Conservation (phyloP, 1,140 invertebrate species). For the Drosophila parvula region DNA sequence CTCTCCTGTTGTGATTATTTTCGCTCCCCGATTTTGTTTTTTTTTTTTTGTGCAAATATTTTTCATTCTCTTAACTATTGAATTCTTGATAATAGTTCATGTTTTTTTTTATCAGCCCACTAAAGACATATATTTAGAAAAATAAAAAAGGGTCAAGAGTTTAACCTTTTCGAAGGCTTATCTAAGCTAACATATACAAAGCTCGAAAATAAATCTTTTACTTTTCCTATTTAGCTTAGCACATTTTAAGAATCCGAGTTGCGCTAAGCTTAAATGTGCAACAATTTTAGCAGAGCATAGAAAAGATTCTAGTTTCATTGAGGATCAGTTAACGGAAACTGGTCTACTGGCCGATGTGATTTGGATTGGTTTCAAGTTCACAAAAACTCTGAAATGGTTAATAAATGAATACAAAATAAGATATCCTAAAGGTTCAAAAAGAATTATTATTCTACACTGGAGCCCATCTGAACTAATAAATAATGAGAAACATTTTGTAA, state of each 20-base stretch:
- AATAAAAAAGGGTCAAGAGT: no score
- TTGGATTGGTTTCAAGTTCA: constrained; percentile 88
- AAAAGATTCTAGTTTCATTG: constrained; percentile 60
- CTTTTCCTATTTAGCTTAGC: constrained; percentile 26
- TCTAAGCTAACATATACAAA: no score
- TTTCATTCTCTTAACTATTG: no score
- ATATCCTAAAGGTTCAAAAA: constrained; percentile 73
- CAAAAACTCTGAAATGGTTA: constrained; percentile 69
- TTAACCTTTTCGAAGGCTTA: no score
- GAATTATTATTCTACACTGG: constrained; percentile 88
- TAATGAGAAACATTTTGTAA: constrained; percentile 84
- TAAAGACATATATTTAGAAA: no score
- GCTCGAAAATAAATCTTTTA: neutral
- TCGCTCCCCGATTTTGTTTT: no score
- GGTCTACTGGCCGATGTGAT: constrained; percentile 86
- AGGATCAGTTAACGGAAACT: constrained; percentile 61
- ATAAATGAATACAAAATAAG: constrained; percentile 32
- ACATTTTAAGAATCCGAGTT: constrained; percentile 46
- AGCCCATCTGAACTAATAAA: constrained; percentile 87
- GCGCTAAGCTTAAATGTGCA: constrained; percentile 35
- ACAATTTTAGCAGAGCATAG: constrained; percentile 60
- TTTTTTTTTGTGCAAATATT: no score
- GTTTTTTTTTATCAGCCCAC: no score
- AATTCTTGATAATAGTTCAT: no score
- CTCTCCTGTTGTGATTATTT: no score